These are phyloP conservation scores for Sebastes steindachneri DNA, from an alignment of 2,797 vertebrate genomes.

Conservation along the genomic window DNA sequence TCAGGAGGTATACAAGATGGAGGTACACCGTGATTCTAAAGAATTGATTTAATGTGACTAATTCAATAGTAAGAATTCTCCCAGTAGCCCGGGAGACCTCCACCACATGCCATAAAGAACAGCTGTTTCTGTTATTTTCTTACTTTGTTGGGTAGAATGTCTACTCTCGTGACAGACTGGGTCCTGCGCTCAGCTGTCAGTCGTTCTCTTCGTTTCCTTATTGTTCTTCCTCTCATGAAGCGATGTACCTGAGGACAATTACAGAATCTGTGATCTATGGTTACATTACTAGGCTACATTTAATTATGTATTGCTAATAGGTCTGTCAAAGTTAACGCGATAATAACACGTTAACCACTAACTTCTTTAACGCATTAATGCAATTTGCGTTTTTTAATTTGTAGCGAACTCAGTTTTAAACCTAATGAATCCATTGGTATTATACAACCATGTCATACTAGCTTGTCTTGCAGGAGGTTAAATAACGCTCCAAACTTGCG, in stretches of 20 bases:
- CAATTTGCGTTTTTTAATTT: too few species aligned
- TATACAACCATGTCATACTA: too few species aligned
- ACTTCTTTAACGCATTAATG: too few species aligned
- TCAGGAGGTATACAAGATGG: constrained; percentile 3
- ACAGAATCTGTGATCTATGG: neutral
- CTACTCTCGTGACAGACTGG: constrained; percentile 85
- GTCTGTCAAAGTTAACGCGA: accelerated
- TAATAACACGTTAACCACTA: neutral
- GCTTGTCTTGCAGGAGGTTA: too few species aligned
- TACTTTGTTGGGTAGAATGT: constrained; percentile 86
- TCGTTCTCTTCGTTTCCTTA: constrained; percentile 87
- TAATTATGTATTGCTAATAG: neutral
- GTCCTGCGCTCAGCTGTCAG: constrained; percentile 84
- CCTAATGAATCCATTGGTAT: too few species aligned
- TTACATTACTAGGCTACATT: neutral
- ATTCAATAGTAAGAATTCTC: neutral
- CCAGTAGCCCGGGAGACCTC: neutral
- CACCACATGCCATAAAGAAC: neutral
- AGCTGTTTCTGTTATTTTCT: neutral
- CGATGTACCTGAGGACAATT: constrained; percentile 80
- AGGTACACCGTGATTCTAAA: neutral
- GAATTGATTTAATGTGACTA: neutral
- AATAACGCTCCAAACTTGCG: too few species aligned
- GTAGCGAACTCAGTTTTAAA: too few species aligned
- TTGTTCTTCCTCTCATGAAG: constrained; percentile 87